Conservation (phyloP, 2,113 vertebrate genomes). For the Sitta europaea region DNA sequence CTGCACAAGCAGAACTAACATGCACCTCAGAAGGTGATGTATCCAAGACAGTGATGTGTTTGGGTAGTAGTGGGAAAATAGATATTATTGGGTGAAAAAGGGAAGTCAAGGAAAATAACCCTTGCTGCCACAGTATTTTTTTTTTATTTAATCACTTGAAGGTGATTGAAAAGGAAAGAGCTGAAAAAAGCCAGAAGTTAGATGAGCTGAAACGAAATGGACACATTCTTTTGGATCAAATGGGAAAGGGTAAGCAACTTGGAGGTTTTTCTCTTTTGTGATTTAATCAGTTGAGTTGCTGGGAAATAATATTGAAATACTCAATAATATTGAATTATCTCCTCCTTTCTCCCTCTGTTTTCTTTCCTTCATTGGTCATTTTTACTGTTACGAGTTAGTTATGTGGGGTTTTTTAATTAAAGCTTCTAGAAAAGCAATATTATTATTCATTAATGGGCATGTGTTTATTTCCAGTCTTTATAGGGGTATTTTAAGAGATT, state of each 20-base stretch:
- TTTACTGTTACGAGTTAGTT: not conserved
- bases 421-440: not conserved
- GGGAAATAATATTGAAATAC: not conserved
- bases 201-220: constrained; percentile 75
- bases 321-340: not conserved
- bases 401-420: not conserved
- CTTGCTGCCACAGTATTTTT: not conserved
- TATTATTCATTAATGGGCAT: not conserved
- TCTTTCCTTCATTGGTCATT: not conserved
- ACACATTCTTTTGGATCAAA: constrained; percentile 77
- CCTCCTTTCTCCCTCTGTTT: not conserved
- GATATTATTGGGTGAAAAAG: not conserved
- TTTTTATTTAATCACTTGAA: too few relatives aligned
- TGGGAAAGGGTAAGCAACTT: constrained; percentile 81
- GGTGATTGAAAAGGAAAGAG: constrained; percentile 78
- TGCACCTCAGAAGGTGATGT: not conserved
- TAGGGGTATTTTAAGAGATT: not conserved
- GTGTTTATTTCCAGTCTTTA: not conserved
- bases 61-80: not conserved
- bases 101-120: not conserved
- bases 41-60: not conserved
- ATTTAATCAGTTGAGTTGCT: not conserved
- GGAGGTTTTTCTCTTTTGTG: not conserved
- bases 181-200: constrained; percentile 70
- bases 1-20: not conserved